Conservation (phyloP, 2,797 vertebrate genomes). For the Semotilus atromaculatus region DNA sequence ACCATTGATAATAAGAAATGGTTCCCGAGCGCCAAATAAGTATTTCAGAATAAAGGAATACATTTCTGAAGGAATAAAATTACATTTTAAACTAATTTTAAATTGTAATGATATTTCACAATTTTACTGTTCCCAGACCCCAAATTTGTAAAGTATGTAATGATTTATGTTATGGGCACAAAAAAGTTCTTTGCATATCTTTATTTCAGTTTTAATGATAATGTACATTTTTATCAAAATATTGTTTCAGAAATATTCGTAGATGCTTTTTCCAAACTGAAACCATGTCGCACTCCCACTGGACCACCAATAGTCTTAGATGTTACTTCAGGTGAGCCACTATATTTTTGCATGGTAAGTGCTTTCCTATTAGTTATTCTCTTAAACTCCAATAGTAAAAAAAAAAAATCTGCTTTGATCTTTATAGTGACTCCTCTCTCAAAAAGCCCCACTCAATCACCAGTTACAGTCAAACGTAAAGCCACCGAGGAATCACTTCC, state of each 20-base stretch:
- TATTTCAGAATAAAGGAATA: background rate
- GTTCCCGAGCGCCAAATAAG: background rate
- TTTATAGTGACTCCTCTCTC: constrained; percentile 49
- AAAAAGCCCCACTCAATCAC: constrained; percentile 48
- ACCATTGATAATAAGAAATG: background rate
- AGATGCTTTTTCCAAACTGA: constrained; percentile 71
- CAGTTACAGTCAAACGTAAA: constrained; percentile 62
- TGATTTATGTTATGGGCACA: too few species aligned
- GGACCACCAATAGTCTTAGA: constrained; percentile 42
- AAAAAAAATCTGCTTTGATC: background rate
- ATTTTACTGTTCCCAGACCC: background rate
- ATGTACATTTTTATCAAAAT: background rate
- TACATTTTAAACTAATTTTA: background rate
- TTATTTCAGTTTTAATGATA: background rate
- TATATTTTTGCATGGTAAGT: background rate
- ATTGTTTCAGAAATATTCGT: constrained; percentile 69
- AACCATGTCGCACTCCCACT: constrained; percentile 57
- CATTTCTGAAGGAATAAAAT: background rate
- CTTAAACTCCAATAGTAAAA: background rate
- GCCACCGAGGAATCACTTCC: constrained; percentile 52
- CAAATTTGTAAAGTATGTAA: too few species aligned
- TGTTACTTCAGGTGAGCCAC: constrained; percentile 41
- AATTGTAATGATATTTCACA: background rate
- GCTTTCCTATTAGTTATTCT: background rate
- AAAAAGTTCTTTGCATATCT: too few species aligned